Base-by-base conservation (phyloP, 2,113 vertebrate genomes). In the Danionella cerebrum region DNA sequence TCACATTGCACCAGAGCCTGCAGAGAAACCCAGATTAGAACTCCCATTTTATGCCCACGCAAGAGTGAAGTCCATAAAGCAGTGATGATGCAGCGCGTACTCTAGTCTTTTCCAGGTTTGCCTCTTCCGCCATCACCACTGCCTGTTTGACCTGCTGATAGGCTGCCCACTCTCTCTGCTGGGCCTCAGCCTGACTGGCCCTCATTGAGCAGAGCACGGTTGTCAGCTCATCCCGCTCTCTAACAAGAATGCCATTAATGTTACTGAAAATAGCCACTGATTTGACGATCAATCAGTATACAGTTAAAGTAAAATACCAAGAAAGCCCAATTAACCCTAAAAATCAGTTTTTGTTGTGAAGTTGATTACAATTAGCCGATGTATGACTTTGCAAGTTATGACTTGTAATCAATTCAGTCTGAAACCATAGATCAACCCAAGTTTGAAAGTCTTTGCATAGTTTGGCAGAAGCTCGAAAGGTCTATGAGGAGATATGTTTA, bases 161-260 rank as follows among this genome's bases (percentile, higher is more conserved):
- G 9, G 92, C 89, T 5, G 83, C 82, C 72, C 86, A 88, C 82
- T 97, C 93, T 73, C 88, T 90, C 67, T 90, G 85, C 57, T 94
- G 91, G 5, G 84, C 79, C 38, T 92, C 91, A 53, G 82, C 82
- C 67, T 92, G 79, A 69, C 81, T 88, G 1, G 44, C 76, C 60
- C 91, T 84, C 62, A 89, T 22, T 0, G 87, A 83, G 60, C 87
- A 81, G 54, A 98, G 83, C 0, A 87, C 89, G 21, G 75, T 79
- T 80, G 93, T 82, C 76, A 98, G 79, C 65, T 98, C 96, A 76
- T 98, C 90, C 57, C 91, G 90, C 75, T 98, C 96, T 81, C 96
- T 98, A 79, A 19, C 24, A 13, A 2, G 41, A 2, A 57, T 35
- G 29, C 9, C 38, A 55, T 36, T 3, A 41, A n/a, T 13, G 54